These are phyloP conservation scores for Melanotaenia boesemani DNA, from an alignment of 2,797 vertebrate species.

Conservation along the genomic window DNA sequence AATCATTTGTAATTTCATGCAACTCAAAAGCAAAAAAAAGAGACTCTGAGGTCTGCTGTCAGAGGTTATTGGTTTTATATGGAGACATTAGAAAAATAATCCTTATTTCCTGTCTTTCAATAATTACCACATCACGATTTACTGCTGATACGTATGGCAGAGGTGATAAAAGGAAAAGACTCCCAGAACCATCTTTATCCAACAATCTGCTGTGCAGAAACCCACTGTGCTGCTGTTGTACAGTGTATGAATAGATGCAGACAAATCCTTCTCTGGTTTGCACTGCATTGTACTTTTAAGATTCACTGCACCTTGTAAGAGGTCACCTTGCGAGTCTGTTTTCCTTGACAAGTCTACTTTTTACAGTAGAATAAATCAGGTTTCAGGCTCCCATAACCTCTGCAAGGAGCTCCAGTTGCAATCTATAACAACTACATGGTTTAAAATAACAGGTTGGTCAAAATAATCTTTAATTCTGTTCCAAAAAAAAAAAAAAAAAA, in stretches of 20 bases:
- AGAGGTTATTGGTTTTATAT: constrained; percentile 23
- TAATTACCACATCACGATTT: constrained; percentile 27
- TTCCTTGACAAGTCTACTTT: constrained; percentile 45
- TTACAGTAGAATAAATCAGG: neutral
- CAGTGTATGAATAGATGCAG: neutral
- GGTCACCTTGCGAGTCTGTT: constrained; percentile 66
- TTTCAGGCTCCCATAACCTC: neutral
- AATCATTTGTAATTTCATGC: constrained; percentile 35
- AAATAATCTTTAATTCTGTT: too few relatives aligned
- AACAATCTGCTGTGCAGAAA: constrained; percentile 19
- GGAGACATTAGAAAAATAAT: constrained; percentile 41
- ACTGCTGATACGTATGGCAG: constrained; percentile 10
- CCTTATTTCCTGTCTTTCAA: constrained; percentile 21
- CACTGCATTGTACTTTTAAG: constrained; percentile 30
- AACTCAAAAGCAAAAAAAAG: constrained; percentile 14
- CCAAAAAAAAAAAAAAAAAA: too few relatives aligned
- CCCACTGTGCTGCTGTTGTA: neutral
- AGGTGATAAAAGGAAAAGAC: constrained; percentile 9
- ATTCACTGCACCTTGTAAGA: constrained; percentile 33
- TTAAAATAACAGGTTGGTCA: too few relatives aligned
- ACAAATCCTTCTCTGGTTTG: constrained; percentile 25
- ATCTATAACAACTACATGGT: constrained; percentile 6
- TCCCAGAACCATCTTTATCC: neutral
- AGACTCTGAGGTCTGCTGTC: neutral
- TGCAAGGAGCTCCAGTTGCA: constrained; percentile 20